Evolutionary conservation across 2,113 vertebrate genomes (phyloP).

Genomic region (Catharus minimus): DNA sequence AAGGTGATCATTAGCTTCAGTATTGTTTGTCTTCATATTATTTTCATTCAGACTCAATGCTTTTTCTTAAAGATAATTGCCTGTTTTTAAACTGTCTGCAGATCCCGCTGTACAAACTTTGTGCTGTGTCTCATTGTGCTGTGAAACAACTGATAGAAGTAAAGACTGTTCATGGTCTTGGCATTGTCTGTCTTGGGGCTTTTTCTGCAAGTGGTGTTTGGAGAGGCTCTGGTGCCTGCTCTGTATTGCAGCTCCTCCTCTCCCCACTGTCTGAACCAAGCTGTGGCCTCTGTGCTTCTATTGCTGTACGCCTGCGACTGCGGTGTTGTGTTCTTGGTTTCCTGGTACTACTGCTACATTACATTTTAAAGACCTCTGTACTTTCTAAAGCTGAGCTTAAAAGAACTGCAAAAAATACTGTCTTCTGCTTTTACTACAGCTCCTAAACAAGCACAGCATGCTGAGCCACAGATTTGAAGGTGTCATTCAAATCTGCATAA

Average conservation of each 20-base stretch:
- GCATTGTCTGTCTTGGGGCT: constrained; percentile 58
- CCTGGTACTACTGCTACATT: not conserved
- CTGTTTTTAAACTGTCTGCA: constrained; percentile 46
- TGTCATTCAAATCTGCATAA: not conserved
- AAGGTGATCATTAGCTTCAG: not conserved
- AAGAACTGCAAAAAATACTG: not conserved
- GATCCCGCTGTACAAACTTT: constrained; percentile 49
- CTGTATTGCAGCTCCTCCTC: not conserved
- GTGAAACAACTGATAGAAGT: constrained; percentile 59
- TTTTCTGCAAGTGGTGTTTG: constrained; percentile 25
- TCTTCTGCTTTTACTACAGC: not conserved
- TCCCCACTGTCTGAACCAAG: not conserved
- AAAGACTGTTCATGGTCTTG: constrained; percentile 58
- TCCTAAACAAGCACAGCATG: not conserved
- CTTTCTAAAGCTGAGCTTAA: not conserved
- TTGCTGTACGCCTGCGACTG: not conserved
- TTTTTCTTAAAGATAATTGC: constrained; percentile 44
- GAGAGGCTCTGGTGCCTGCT: constrained; percentile 9
- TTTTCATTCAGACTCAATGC: constrained; percentile 1
- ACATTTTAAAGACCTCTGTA: not conserved
- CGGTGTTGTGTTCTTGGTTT: constrained; percentile 5
- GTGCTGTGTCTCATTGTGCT: constrained; percentile 56
- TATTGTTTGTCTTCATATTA: constrained; percentile 35
- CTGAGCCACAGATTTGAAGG: not conserved
- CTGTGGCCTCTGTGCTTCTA: not conserved